These are phyloP conservation scores for Aramus guarauna DNA, from an alignment of 2,113 vertebrate species.

Conservation along the genomic window DNA sequence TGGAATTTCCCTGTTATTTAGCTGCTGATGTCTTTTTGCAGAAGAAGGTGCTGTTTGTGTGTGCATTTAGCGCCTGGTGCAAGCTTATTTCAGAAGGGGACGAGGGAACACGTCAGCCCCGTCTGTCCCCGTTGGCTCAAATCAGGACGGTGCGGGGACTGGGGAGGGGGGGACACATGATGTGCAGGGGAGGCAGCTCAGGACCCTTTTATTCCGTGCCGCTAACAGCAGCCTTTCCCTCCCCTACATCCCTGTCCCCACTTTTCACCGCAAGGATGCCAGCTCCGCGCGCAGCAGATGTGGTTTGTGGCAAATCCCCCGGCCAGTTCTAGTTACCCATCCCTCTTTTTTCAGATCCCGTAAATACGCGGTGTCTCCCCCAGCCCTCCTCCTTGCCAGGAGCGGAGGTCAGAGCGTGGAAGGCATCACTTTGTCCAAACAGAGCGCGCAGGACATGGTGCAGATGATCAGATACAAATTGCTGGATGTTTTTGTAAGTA, in stretches of 20 bases:
- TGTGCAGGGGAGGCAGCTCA: not conserved
- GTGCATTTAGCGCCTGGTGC: not conserved
- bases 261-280: not conserved
- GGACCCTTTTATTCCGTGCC: not conserved
- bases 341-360: slow-evolving; percentile 73
- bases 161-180: not conserved
- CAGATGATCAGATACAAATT: slow-evolving; percentile 65
- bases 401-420: slow-evolving; percentile 44
- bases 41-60: not conserved
- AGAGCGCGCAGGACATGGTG: slow-evolving; percentile 64
- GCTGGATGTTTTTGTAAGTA: slow-evolving; percentile 83
- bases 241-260: not conserved
- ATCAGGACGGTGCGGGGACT: not conserved
- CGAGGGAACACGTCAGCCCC: not conserved
- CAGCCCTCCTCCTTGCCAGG: slow-evolving; percentile 80
- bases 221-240: not conserved
- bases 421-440: slow-evolving; percentile 59
- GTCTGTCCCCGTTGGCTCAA: not conserved
- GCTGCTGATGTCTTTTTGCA: not conserved
- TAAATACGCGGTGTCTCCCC: slow-evolving; percentile 73
- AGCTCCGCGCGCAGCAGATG: not conserved
- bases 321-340: not conserved
- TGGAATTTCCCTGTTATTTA: not conserved
- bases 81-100: not conserved
- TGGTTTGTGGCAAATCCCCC: not conserved